Percentiles rank a stretch among this genome's conserved stretches.
phyloP scores from a whole-genome alignment of 2,797 vertebrate genomes.

The Ctenopoma kingsleyae region DNA sequence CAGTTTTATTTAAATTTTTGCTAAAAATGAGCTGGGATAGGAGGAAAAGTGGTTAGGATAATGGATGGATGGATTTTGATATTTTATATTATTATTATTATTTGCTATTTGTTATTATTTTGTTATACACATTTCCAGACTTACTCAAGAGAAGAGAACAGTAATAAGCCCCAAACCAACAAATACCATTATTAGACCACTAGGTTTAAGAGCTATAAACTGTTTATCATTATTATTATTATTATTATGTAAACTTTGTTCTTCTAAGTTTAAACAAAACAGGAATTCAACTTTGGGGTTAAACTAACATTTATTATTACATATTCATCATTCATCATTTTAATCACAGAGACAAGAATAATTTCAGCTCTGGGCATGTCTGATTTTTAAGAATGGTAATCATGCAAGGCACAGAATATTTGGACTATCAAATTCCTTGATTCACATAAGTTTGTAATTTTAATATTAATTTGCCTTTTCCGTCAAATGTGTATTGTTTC shows the following conservation, averaged over 20 bases:
- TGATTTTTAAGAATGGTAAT: constrained; percentile 49
- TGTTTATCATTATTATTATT: neutral
- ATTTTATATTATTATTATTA: no score
- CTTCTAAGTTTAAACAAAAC: constrained; percentile 15
- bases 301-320: constrained; percentile 17
- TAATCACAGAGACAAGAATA: constrained; percentile 50
- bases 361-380: constrained; percentile 14
- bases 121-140: neutral
- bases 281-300: neutral
- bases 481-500: neutral
- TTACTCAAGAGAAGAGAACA: neutral
- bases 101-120: no score
- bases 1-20: neutral
- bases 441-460: constrained; percentile 20
- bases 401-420: constrained; percentile 14
- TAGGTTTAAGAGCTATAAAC: neutral
- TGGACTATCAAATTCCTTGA: constrained; percentile 26
- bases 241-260: neutral
- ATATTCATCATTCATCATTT: constrained; percentile 27
- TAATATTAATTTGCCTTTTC: constrained; percentile 28
- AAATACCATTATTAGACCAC: neutral
- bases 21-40: neutral
- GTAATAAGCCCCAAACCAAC: neutral
- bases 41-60: no score
- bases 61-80: no score